Evolutionary conservation across 2,888 invertebrate species (phyloP), one percentile per base, ranked within the genome.

Genomic region (Fragum sueziense): DNA sequence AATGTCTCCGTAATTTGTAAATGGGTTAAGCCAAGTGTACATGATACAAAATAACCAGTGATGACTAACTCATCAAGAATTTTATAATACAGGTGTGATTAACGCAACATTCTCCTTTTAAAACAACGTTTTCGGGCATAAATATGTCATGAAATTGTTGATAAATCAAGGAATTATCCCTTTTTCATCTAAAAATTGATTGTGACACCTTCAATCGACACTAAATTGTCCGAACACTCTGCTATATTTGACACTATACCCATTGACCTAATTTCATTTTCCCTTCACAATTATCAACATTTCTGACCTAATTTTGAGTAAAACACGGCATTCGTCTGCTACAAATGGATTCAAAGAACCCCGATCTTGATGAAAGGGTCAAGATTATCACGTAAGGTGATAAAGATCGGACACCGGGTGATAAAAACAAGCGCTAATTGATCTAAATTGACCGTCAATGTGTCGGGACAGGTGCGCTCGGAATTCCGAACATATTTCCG

Each of bases 401-500:
- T 25, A 9, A 1, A 4, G 47, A 14, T 3, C 14, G 17, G 47
- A 47, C 47, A 47, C 20, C 17, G 4, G 47, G 47, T 47, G 47
- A 20, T 9, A 47, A 47, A n/a, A n/a, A 47, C 20, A 47, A 47
- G 47, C 47, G 47, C 47, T 57, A 57, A 57, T 57, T 57, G 57
- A 27, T 27, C 14, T 17, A 57, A 20, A 29, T 25, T 7, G 57
- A 27, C 57, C 57, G 57, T 27, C 57, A 57, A 7, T 29, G 57
- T 62, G 22, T 29, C 57, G 68, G 0, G 70, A 80, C 83, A 83
- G 83, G 83, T 83, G 83, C 78, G 83, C 70, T 76, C 4, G 27
- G 65, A 73, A 80, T 83, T 83, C 78, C 72, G 57, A 29, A 65
- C 80, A 83, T 80, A 80, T 78, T 80, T 83, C 71, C 37, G 22